These are phyloP conservation scores for Cerastis leucographa DNA, from an alignment of 2,888 invertebrate species.

Conservation along the genomic window DNA sequence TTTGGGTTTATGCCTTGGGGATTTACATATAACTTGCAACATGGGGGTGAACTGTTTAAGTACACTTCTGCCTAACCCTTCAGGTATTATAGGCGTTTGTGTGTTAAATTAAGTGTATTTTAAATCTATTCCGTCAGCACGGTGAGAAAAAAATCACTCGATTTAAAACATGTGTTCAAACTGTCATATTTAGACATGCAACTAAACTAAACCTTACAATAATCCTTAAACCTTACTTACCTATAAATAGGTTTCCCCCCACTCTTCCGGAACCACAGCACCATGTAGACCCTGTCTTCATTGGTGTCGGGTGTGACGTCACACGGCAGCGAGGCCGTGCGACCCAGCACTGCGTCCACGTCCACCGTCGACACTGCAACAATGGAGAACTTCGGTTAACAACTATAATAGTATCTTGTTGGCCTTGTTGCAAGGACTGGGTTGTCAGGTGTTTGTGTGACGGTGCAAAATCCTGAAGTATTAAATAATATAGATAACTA, in stretches of 20 bases:
- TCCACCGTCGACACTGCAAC: constrained; percentile 88
- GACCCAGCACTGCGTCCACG: constrained; percentile 96
- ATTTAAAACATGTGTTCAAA: neutral
- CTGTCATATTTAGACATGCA: neutral
- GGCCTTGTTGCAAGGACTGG: neutral
- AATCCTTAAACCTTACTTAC: constrained; percentile 82
- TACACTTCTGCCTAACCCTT: neutral
- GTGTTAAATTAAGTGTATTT: neutral
- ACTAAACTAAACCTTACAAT: too few relatives aligned
- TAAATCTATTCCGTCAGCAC: neutral
- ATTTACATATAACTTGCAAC: too few relatives aligned
- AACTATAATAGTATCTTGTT: constrained; percentile 11
- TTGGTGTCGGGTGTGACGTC: constrained; percentile 96
- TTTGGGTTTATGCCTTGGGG: too few relatives aligned
- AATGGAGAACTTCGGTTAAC: constrained; percentile 58
- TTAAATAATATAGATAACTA: neutral
- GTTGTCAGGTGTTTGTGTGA: constrained; percentile 16
- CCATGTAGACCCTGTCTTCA: constrained; percentile 97
- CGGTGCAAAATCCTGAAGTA: neutral
- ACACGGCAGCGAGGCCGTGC: constrained; percentile 96
- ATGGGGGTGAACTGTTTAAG: neutral
- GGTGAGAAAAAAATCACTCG: neutral
- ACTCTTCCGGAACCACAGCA: constrained; percentile 97
- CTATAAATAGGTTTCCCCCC: constrained; percentile 97
- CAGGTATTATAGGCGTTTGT: neutral